phyloP scores from a whole-genome alignment of 2,888 invertebrate species.

The Synergus umbraculus region DNA sequence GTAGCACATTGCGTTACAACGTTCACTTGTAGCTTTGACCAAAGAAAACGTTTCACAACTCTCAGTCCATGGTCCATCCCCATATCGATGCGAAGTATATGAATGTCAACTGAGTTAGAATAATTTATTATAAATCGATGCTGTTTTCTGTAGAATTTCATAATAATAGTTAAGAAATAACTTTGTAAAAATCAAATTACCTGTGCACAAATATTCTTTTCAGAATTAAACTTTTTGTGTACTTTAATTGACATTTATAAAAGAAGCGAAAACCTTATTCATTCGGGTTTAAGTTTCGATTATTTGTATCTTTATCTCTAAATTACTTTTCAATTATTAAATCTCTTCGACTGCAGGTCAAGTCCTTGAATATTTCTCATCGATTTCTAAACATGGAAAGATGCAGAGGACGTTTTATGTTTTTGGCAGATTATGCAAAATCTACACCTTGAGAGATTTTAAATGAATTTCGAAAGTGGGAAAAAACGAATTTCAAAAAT shows the following conservation, averaged over 20 bases:
- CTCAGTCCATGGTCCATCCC: conserved; percentile 32
- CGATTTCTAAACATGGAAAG: neutral
- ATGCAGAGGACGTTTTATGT: neutral
- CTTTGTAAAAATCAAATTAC: too few species aligned
- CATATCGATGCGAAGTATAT: neutral
- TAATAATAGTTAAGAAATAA: too few species aligned
- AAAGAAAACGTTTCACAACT: conserved; percentile 11
- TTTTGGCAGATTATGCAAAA: neutral
- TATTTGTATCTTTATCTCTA: neutral
- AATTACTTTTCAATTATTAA: neutral
- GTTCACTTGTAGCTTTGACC: conserved; percentile 20
- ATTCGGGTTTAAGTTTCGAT: neutral
- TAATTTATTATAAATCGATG: neutral
- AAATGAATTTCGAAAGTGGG: neutral
- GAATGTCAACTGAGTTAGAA: conserved; percentile 15
- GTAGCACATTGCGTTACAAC: conserved; percentile 25
- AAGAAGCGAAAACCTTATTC: neutral
- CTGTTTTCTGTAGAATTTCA: neutral
- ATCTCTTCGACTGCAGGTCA: neutral
- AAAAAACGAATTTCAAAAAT: neutral
- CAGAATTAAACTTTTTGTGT: neutral
- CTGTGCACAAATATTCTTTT: too few species aligned
- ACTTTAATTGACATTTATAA: neutral
- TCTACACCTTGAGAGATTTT: conserved; percentile 10
- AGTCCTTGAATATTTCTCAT: conserved; percentile 10